Conservation (phyloP, 2,113 vertebrate species). For the Motacilla alba region DNA sequence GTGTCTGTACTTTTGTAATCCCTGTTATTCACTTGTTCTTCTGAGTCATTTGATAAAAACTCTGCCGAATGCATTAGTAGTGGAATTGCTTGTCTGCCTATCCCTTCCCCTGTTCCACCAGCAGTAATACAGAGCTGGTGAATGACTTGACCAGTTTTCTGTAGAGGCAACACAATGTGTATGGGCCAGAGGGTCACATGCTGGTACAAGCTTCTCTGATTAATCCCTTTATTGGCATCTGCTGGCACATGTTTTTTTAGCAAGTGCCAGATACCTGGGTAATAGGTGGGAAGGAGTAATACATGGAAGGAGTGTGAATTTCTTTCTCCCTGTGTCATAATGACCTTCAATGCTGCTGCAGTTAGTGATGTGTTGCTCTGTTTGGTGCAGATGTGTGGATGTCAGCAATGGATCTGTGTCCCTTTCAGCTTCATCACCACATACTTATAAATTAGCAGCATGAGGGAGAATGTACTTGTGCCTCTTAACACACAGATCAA, state of each 20-base stretch:
- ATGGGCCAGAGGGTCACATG: background rate
- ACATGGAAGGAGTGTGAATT: background rate
- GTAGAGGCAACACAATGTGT: rapidly evolving
- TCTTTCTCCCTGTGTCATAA: background rate
- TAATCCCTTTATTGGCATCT: background rate
- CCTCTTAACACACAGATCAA: background rate
- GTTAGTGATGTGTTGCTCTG: background rate
- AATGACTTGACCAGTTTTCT: background rate
- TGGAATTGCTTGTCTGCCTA: background rate
- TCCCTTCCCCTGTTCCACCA: background rate
- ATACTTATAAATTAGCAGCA: background rate
- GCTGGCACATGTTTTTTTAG: background rate
- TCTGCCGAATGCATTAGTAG: background rate
- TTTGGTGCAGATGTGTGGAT: background rate
- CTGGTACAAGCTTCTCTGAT: background rate
- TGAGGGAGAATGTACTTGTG: background rate
- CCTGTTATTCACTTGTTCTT: conserved; percentile 6
- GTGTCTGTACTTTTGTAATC: background rate
- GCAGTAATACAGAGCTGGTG: background rate
- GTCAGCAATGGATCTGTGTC: background rate
- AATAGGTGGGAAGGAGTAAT: background rate
- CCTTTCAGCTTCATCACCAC: background rate
- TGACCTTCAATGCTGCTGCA: background rate
- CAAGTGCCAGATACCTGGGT: background rate
- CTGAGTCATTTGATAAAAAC: background rate